Percentiles rank a stretch among this genome's conserved stretches.
phyloP scores from a whole-genome alignment of 2,888 invertebrate species.

The Harpalus rufipes region DNA sequence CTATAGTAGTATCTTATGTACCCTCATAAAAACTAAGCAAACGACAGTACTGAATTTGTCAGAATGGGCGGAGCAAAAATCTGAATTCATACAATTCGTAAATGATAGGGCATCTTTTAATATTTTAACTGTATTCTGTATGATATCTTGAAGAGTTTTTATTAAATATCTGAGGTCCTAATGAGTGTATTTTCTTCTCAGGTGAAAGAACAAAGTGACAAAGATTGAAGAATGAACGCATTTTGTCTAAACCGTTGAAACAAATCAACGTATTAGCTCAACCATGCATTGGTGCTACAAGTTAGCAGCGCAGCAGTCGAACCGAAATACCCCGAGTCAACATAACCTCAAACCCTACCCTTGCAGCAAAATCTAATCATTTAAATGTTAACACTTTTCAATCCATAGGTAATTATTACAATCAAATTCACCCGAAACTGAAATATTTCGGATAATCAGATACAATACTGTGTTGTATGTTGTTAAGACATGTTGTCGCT shows the following conservation, averaged over 20 bases:
- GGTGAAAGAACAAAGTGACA: conserved; percentile 21
- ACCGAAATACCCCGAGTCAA: conserved; percentile 5
- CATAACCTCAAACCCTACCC: neutral
- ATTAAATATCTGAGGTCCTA: neutral
- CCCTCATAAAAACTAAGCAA: too few species aligned
- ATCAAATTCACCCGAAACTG: conserved; percentile 5
- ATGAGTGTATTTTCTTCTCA: conserved; percentile 8
- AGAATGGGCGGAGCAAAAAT: too few species aligned
- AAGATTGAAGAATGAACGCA: conserved; percentile 11
- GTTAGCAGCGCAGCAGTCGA: conserved; percentile 28
- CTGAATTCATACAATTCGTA: too few species aligned
- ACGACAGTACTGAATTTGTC: too few species aligned
- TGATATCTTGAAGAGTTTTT: neutral
- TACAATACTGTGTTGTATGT: conserved; percentile 37
- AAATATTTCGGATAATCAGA: conserved; percentile 32
- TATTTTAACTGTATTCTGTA: too few species aligned
- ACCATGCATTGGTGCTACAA: conserved; percentile 48
- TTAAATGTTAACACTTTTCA: conserved; percentile 10
- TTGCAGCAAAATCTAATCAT: neutral
- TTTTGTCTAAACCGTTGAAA: conserved; percentile 46
- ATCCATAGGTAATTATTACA: conserved; percentile 11
- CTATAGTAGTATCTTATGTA: too few species aligned
- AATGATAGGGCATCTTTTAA: too few species aligned
- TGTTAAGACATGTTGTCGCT: conserved; percentile 35
- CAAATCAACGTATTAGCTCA: conserved; percentile 36